Conservation (phyloP, 2,113 vertebrate genomes). For the Larimichthys crocea region DNA sequence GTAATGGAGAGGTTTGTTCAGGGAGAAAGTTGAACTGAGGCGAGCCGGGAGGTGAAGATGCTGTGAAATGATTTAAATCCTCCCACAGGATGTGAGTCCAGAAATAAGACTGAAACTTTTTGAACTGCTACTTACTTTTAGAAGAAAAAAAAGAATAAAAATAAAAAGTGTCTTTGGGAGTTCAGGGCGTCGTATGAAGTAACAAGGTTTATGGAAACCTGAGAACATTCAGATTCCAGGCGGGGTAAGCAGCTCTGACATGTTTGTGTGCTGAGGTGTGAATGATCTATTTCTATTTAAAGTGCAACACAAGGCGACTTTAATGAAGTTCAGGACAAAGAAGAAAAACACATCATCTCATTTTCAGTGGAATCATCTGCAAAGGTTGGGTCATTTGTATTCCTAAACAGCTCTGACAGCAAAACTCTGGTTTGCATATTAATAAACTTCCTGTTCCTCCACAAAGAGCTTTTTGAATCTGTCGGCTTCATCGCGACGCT, state of each 20-base stretch:
- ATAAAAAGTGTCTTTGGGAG: not conserved
- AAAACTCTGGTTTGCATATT: conserved; percentile 35
- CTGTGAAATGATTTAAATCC: conserved; percentile 28
- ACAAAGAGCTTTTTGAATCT: conserved; percentile 25
- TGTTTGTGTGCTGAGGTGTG: not conserved
- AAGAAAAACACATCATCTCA: conserved; percentile 21
- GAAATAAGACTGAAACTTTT: not conserved
- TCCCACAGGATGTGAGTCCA: conserved; percentile 23
- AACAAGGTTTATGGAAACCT: not conserved
- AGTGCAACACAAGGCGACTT: not conserved
- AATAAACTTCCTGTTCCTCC: conserved; percentile 38
- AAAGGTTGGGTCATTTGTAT: conserved; percentile 31
- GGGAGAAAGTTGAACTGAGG: not conserved
- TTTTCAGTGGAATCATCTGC: not conserved
- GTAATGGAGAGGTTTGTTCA: conserved; percentile 17
- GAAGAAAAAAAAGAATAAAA: not conserved
- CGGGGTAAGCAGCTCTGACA: not conserved
- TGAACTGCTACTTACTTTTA: not conserved
- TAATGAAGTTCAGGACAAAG: conserved; percentile 10
- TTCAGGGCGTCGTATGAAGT: not conserved
- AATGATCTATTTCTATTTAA: not conserved
- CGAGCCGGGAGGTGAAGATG: not conserved
- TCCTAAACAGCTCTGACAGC: conserved; percentile 24
- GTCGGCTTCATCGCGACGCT: conserved; percentile 19
- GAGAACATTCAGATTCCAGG: not conserved